A percentile compares a stretch with the other conserved stretches of the same genome.
These are phyloP conservation scores for Hirtodrosophila confusa DNA, from an alignment of 2,888 invertebrate genomes.

Conservation along the genomic window DNA sequence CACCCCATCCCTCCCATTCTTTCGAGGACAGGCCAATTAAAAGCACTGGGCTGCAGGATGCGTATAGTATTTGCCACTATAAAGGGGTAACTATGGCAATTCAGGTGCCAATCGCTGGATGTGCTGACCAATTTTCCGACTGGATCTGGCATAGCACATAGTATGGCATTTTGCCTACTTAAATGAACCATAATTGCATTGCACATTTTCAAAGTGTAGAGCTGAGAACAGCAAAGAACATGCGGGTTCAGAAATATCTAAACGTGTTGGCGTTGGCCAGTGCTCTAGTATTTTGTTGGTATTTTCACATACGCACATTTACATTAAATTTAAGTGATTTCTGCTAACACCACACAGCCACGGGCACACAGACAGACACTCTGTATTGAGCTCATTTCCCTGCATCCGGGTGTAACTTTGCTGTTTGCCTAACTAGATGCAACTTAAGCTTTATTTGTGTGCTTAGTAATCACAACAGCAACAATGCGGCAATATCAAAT, in stretches of 20 bases:
- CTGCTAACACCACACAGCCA: slow-evolving; percentile 17
- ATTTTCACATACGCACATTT: slow-evolving; percentile 43
- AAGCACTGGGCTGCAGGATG: slow-evolving; percentile 1
- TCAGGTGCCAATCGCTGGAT: slow-evolving; percentile 22
- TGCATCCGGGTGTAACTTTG: slow-evolving; percentile 20
- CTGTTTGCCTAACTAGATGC: slow-evolving; percentile 43
- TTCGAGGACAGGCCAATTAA: slow-evolving; percentile 38
- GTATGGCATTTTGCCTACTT: slow-evolving; percentile 28
- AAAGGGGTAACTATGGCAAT: slow-evolving; percentile 1
- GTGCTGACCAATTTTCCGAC: background rate
- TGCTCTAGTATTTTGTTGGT: slow-evolving; percentile 14
- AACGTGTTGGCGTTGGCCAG: slow-evolving; percentile 4
- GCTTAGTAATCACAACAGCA: slow-evolving; percentile 35
- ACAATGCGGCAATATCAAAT: slow-evolving; percentile 27
- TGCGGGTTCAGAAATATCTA: background rate
- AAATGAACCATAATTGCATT: slow-evolving; percentile 51
- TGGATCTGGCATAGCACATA: background rate
- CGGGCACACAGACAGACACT: too few species aligned
- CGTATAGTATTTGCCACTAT: background rate
- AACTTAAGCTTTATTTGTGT: slow-evolving; percentile 69
- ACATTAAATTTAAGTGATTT: slow-evolving; percentile 40
- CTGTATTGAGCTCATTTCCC: background rate
- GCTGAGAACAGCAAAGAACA: background rate
- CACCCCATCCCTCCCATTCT: background rate
- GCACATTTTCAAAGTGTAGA: slow-evolving; percentile 9